Evolutionary conservation across 1,140 invertebrate genomes (phyloP), one percentile per base, ranked within the genome.

Genomic region (Bradysia coprophila): DNA sequence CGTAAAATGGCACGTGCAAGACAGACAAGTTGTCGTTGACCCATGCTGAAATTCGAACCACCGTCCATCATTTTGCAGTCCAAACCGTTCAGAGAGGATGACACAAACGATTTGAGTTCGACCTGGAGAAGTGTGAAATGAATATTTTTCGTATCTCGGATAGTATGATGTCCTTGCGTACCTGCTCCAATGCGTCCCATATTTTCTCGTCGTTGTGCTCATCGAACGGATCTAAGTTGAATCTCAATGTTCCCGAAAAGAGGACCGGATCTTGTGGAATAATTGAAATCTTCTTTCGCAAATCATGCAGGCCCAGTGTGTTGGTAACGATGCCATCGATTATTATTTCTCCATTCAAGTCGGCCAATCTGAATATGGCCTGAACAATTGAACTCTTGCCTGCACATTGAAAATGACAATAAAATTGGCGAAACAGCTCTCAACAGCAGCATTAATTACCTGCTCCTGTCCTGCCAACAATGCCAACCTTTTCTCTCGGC

Each of bases 21-120:
- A 50, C 84, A 89, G 31, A 87, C 66, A 28, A 87, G 56, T 54
- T 88, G 83, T 20, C 81, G 57, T 55, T 88, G 81, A 0, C 83
- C 83, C 38, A 81, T 79, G 50, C 80, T 84, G 49, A 85, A 75
- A 59, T 85, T 86, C 13, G 64, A 54, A 0, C 83, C 76, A 48
- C 86, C 78, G 38, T 71, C 66, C 13, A 88, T 66, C 13, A 88
- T 65, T 63, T 13, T 65, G 55, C 19, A 72, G 45, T 0, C 68
- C 65, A 33, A 68, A 36, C 18, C 18, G 4, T 20, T 20, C 19
- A 20, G 9, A 16, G 56, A 11, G 53, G 77, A 42, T 68, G 52
- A 20, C 9, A 38, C 37, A 4, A 38, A 10, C 9, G 3, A 59
- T 61, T 22, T 54, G 69, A 38, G 15, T 38, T 38, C 19, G 5